phyloP scores from a whole-genome alignment of 2,113 vertebrate species.

The Cephalopholis sonnerati region DNA sequence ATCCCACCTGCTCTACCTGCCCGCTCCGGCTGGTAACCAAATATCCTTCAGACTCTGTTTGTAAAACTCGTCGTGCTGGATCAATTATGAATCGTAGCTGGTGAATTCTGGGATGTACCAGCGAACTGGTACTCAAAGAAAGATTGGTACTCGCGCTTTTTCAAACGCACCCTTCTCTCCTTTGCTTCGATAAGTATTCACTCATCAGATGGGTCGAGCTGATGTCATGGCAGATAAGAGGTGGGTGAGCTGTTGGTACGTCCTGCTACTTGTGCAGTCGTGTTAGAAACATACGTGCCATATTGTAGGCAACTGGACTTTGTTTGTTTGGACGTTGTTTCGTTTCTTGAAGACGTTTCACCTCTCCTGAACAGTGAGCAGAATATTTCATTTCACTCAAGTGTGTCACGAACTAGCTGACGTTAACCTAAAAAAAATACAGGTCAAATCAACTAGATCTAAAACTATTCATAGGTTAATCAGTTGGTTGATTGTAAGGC shows the following conservation, averaged over 20 bases:
- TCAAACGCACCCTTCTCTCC: not conserved
- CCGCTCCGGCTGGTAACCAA: slow-evolving; percentile 23
- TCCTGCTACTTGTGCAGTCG: no score
- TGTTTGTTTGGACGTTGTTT: no score
- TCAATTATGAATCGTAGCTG: not conserved
- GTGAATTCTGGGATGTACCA: not conserved
- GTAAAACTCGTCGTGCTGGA: not conserved
- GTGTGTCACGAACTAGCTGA: no score
- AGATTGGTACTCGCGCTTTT: not conserved
- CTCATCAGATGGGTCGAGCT: not conserved
- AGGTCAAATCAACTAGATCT: no score
- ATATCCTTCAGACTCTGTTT: slow-evolving; percentile 10
- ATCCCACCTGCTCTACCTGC: not conserved
- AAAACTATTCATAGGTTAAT: no score
- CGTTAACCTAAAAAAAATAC: no score
- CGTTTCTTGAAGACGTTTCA: no score
- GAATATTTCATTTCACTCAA: no score
- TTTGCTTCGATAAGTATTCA: not conserved
- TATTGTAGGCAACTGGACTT: no score
- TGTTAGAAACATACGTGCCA: no score
- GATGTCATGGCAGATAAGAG: not conserved
- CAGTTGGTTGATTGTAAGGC: no score
- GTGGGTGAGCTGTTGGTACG: not conserved
- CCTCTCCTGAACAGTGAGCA: no score
- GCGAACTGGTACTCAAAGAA: not conserved